A percentile compares a stretch with the other conserved stretches of the same genome.
Conservation (phyloP, 2,113 vertebrate species). For the Psettodes erumei region DNA sequence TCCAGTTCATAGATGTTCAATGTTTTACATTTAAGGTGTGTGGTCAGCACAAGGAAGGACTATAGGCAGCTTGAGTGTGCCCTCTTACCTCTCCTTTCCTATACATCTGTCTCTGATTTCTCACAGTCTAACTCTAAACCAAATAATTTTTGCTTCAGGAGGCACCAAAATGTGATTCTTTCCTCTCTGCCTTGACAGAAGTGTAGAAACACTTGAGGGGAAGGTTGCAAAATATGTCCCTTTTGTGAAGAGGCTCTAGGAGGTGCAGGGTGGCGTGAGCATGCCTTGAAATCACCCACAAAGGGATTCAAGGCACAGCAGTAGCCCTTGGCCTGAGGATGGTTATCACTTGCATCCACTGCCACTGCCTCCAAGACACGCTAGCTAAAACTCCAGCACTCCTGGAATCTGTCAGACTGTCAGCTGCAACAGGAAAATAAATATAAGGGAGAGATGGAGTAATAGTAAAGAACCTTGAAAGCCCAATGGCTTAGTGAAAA, state of each 20-base stretch:
- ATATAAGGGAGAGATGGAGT: conserved; percentile 39
- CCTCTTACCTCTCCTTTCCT: conserved; percentile 26
- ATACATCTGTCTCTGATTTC: conserved; percentile 68
- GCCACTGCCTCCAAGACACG: conserved; percentile 60
- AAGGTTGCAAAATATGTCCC: conserved; percentile 62
- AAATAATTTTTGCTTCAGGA: conserved; percentile 56
- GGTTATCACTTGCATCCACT: conserved; percentile 70
- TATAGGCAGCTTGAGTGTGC: conserved; percentile 36
- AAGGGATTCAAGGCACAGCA: conserved; percentile 52
- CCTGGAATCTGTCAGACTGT: conserved; percentile 63
- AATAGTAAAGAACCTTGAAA: conserved; percentile 56
- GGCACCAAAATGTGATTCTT: conserved; percentile 45
- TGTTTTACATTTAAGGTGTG: background rate
- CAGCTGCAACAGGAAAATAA: conserved; percentile 47
- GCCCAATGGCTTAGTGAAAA: conserved; percentile 60
- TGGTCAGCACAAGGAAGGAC: conserved; percentile 39
- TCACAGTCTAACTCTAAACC: conserved; percentile 54
- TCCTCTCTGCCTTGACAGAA: conserved; percentile 36
- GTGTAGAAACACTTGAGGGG: conserved; percentile 47
- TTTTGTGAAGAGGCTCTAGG: conserved; percentile 54
- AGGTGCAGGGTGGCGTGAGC: conserved; percentile 55
- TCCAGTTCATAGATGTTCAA: background rate
- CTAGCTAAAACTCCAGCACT: conserved; percentile 64
- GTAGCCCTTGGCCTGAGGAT: conserved; percentile 71
- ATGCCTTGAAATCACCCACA: conserved; percentile 64